Evolutionary conservation across 2,888 invertebrate species (phyloP), one percentile per base, ranked within the genome.

Genomic region (Lepidocyrtinus sp.): DNA sequence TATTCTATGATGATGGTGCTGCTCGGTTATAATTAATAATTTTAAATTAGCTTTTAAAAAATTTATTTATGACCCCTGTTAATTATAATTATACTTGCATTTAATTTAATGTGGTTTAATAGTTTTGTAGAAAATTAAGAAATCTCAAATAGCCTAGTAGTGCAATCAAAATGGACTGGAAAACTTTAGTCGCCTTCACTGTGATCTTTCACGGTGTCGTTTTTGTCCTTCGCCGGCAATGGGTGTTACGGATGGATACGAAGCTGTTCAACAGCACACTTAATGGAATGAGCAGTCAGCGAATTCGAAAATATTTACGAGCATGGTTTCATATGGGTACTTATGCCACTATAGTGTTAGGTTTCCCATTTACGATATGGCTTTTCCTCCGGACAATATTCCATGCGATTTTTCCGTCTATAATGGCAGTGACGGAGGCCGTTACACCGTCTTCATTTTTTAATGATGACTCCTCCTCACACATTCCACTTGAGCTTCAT

Each of bases 291-390:
- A 83, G 85, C 65, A 79, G 77, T n/a, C 81, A 83, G 50, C 72
- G 82, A 24, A 75, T 81, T 9, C 65, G 85, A 61, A 86, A 85
- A 68, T 85, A 84, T 75, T 77, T 86, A 22, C 80, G 85, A 17
- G 75, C 83, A 3, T 86, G 86, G 86, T 86, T 86, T 75, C 82
- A 85, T 12, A 81, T 85, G 22, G 86, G 86, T 22, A 82, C 85
- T 24, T 85, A 84, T 76, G 84, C 85, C 12, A 85, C 85, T 7
- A 82, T 86, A 27, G 75, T 85, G 24, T 65, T 85, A 24, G 86
- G 86, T 61, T 85, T 86, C 71, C 86, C 86, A 1, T 85, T 85
- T 69, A 86, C 86, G 36, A 46, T 85, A 17, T 85, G 83, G 83
- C 82, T 86, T 3, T 85, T 86, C 67, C 75, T 86, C 24, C 65